Evolutionary conservation across 2,888 invertebrate species (phyloP), one percentile per base, ranked within the genome.

Genomic region (Drosophila infuscata): DNA sequence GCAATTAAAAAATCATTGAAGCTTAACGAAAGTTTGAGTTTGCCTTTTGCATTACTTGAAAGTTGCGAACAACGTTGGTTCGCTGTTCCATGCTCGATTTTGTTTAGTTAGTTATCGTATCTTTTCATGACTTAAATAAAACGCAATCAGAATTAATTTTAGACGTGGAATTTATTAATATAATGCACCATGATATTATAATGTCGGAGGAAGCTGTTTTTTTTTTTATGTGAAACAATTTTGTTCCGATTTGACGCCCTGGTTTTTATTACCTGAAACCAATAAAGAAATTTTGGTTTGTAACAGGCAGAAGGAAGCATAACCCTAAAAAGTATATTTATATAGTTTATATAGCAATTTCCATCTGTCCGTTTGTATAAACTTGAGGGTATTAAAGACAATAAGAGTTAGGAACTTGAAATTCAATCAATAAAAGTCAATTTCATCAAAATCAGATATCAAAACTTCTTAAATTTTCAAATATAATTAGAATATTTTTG

Each of bases 1-100:
- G 52, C 62, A 81, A 80, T 80, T 73, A 81, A 67, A 72, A 56
- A 38, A 25, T 56, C 63, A 81, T 79, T 79, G 32, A 30, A 25
- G 17, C 17, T 17, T 38, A 33, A 32, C 66, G 9, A 48, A 15
- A 56, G 38, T 15, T 53, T 35, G 5, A n/a, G 15, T 5, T 59
- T 41, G 17, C 4, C 20, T 33, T 53, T 15, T 5, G 7, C 43
- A 32, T 32, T 43, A 20, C 15, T 20, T 43, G 8, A 43, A 57
- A 57, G 43, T 57, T 57, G 3, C 41, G 32, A n/a, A n/a, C 30
- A 20, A 9, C 35, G n/a, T 20, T 38, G 41, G 41, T 25, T 15
- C 38, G 2, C 2, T 41, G 41, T 41, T 41, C 9, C 29, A 30
- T 3, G 8, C 25, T 7, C 9, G 7, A 36, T 30, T 41, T 38